Evolutionary conservation across 2,113 vertebrate genomes (phyloP).

Genomic region (Apodemus speciosus): DNA sequence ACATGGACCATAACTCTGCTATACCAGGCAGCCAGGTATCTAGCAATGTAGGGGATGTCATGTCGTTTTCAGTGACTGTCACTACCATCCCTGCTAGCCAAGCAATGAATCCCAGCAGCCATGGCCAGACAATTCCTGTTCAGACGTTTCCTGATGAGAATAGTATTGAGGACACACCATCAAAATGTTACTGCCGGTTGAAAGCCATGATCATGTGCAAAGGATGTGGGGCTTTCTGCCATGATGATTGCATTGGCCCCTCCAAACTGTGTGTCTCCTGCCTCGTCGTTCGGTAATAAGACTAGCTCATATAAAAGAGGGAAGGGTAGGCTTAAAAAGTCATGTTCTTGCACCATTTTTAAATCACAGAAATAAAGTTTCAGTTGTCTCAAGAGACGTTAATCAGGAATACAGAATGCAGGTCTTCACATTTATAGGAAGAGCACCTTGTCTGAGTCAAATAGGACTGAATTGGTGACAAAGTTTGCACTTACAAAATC

Average conservation of each 20-base stretch:
- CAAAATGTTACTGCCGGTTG: slow-evolving; percentile 97
- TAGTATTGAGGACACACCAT: slow-evolving; percentile 90
- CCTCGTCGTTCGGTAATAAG: slow-evolving; percentile 93
- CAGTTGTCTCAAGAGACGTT: slow-evolving; percentile 81
- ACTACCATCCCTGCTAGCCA: slow-evolving; percentile 93
- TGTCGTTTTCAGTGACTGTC: slow-evolving; percentile 98
- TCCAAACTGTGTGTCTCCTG: slow-evolving; percentile 98
- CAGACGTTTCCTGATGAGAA: slow-evolving; percentile 90
- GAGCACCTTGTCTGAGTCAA: slow-evolving; percentile 86
- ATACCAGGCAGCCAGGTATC: slow-evolving; percentile 80
- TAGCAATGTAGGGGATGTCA: slow-evolving; percentile 90
- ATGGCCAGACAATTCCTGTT: slow-evolving; percentile 88
- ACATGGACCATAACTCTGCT: slow-evolving; percentile 83
- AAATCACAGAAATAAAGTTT: slow-evolving; percentile 75
- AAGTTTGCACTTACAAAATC: slow-evolving; percentile 94
- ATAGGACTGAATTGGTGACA: slow-evolving; percentile 89
- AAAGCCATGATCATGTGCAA: slow-evolving; percentile 99
- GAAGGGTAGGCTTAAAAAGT: neutral
- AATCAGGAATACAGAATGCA: slow-evolving; percentile 83
- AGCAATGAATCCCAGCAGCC: slow-evolving; percentile 82
- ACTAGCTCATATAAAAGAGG: neutral
- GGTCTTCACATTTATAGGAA: slow-evolving; percentile 82
- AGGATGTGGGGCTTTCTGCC: slow-evolving; percentile 98
- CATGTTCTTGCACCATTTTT: neutral
- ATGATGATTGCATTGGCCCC: slow-evolving; percentile 98